phyloP scores from a whole-genome alignment of 2,888 invertebrate genomes.

The Lordiphosa andalusiaca region DNA sequence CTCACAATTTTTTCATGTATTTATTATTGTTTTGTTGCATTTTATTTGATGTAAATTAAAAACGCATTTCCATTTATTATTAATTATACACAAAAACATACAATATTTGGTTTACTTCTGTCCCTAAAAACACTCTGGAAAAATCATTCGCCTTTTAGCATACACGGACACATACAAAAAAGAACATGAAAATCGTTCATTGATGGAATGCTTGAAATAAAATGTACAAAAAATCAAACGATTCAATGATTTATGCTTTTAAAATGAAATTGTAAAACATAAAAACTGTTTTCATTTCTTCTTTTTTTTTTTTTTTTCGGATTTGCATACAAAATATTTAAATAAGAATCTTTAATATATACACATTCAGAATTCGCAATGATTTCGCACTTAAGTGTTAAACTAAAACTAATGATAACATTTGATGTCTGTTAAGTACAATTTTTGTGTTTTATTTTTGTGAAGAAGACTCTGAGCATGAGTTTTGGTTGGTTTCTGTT shows the following conservation, averaged over 20 bases:
- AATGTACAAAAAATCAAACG: constrained; percentile 7
- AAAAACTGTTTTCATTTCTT: constrained; percentile 5
- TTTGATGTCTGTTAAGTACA: constrained; percentile 49
- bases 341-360: constrained; percentile 46
- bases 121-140: constrained; percentile 3
- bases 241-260: constrained; percentile 30
- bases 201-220: constrained; percentile 31
- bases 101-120: constrained; percentile 58
- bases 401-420: constrained; percentile 73
- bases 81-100: constrained; percentile 50
- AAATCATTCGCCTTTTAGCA: constrained; percentile 43
- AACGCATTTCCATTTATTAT: constrained; percentile 40
- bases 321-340: constrained; percentile 36
- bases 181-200: constrained; percentile 18
- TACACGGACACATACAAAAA: constrained; percentile 28
- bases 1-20: constrained; percentile 15
- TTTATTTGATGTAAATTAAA: constrained; percentile 54
- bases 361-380: constrained; percentile 36
- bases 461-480: constrained; percentile 54
- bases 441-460: not conserved
- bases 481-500: constrained; percentile 25
- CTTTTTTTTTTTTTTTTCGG: not conserved
- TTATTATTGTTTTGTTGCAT: constrained; percentile 29
- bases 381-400: constrained; percentile 57
- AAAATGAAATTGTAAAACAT: constrained; percentile 16